A percentile compares a stretch with the other conserved stretches of the same genome.
Evolutionary conservation across 2,888 invertebrate species (phyloP).

Genomic region (Phalangium opilio): DNA sequence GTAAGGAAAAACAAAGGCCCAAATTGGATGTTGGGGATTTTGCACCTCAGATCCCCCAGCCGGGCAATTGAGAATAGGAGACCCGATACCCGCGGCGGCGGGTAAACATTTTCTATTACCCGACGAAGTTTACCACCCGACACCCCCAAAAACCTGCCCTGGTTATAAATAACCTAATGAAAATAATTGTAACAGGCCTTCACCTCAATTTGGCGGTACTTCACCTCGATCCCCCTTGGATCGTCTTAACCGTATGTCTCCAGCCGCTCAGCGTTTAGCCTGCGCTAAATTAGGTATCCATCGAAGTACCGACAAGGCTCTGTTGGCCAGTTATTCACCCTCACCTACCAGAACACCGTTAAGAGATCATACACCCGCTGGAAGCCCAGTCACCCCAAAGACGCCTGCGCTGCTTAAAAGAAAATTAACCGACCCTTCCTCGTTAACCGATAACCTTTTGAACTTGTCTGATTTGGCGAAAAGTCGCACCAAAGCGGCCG

Average conservation of each 20-base stretch:
- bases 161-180: too few species aligned
- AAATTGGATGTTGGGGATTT: too few species aligned
- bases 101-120: too few species aligned
- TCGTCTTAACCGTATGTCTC: slow-evolving; percentile 77
- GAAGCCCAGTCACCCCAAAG: slow-evolving; percentile 23
- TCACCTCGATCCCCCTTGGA: slow-evolving; percentile 44
- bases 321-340: slow-evolving; percentile 43
- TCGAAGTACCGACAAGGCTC: slow-evolving; percentile 37
- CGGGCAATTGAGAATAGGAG: too few species aligned
- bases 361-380: slow-evolving; percentile 23
- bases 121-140: too few species aligned
- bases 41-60: too few species aligned
- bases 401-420: slow-evolving; percentile 24
- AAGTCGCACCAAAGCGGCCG: slow-evolving; percentile 53
- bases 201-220: slow-evolving; percentile 33
- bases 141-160: too few species aligned
- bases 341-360: slow-evolving; percentile 30
- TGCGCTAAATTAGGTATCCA: slow-evolving; percentile 47
- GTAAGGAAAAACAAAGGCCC: too few species aligned
- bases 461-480: slow-evolving; percentile 25
- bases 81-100: too few species aligned
- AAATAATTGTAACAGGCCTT: too few species aligned
- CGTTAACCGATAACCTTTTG: slow-evolving; percentile 30
- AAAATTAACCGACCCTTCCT: slow-evolving; percentile 35
- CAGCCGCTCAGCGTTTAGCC: slow-evolving; percentile 78